Base-by-base conservation (phyloP, 2,888 invertebrate species). In the Nomada fucata region DNA sequence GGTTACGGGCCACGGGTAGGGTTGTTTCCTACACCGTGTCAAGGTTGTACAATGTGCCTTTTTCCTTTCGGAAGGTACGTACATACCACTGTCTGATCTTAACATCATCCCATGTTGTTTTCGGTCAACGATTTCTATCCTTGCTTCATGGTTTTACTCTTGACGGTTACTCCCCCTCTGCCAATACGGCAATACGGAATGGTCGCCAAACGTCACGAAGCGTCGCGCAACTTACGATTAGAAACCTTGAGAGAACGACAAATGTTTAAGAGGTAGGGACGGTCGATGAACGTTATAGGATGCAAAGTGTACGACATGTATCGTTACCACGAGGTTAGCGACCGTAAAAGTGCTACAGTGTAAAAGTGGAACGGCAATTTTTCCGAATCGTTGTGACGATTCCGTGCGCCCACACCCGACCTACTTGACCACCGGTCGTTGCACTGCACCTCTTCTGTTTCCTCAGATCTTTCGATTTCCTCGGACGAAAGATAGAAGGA, bases 391-490 rank as follows among this genome's bases (percentile, higher is more conserved):
- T 92, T 91, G 92, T 91, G 92, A 92, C 92, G 92, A 92, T 93
- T 92, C 93, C 93, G 92, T 92, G 93, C 93, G 93, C 93, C 93
- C 93, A 93, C 93, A 93, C 93, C 87, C 90, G 93, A 92, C 93
- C 93, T 91, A 93, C 93, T 92, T 93, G 68, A 76, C 88, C 86
- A 65, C 61, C 89, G 92, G 92, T 93, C 93, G 91, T 91, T 91
- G 92, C 91, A 92, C 92, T 87, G 79, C 55, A 79, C 72, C 76
- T 82, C 76, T 79, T 82, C 76, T 79, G 78, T 87, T 88, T 88
- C 84, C 88, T 87, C 84, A 82, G 82, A 83, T 82, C 79, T 86
- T 82, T 47, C 47, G 3, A 15, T 47, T 47, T 76, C 76, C 60
- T 77, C 85, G 67, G 67, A 67, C 67, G 64, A 57, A 64, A 64